phyloP scores from a whole-genome alignment of 2,888 invertebrate genomes.

The Athripsodes cinereus region DNA sequence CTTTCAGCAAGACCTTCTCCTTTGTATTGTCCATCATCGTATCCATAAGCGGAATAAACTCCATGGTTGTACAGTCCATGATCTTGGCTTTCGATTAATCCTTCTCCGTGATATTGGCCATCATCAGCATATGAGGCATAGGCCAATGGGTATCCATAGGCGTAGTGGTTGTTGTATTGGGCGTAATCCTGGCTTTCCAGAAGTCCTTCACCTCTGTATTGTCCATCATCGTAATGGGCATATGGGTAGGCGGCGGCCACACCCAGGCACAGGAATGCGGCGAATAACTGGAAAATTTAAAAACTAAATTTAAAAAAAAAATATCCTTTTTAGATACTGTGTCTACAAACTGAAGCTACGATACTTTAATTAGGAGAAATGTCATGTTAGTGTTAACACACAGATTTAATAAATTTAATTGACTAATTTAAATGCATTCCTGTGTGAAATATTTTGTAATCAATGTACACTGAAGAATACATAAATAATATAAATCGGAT shows the following conservation, averaged over 20 bases:
- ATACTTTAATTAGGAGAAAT: too few relatives aligned
- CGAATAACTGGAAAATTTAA: conserved; percentile 10
- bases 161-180: conserved; percentile 5
- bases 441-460: too few relatives aligned
- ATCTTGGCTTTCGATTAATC: neutral
- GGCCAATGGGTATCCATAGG: neutral
- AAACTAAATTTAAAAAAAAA: too few relatives aligned
- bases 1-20: conserved; percentile 17
- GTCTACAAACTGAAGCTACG: too few relatives aligned
- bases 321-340: too few relatives aligned
- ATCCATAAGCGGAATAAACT: neutral
- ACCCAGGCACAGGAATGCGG: conserved; percentile 13
- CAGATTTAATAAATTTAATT: too few relatives aligned
- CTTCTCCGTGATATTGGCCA: neutral
- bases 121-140: neutral
- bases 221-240: conserved; percentile 11
- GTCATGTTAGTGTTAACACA: too few relatives aligned
- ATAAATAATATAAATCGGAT: too few relatives aligned
- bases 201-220: conserved; percentile 11
- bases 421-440: too few relatives aligned
- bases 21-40: conserved; percentile 18
- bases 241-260: conserved; percentile 8
- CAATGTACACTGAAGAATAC: too few relatives aligned
- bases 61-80: neutral
- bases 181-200: conserved; percentile 10